Percentiles rank a stretch among this genome's conserved stretches.
These are phyloP conservation scores for Platycnemis pennipes DNA, from an alignment of 2,888 invertebrate species.

Conservation along the genomic window DNA sequence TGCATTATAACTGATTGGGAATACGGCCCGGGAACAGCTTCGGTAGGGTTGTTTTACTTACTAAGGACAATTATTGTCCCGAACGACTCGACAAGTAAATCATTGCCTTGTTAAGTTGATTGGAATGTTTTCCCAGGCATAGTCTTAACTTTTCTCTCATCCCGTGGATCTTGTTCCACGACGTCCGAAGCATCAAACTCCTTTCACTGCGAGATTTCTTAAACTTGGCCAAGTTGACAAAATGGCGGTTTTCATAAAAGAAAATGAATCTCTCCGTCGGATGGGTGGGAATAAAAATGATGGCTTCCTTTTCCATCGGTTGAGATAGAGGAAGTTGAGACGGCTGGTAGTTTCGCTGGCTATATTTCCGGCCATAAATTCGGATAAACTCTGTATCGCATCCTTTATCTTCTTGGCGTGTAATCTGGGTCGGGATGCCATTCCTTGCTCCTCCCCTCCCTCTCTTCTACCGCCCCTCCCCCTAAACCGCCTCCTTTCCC, in stretches of 20 bases:
- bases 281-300: conserved; percentile 44
- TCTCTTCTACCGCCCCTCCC: not conserved
- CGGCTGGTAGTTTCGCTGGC: conserved; percentile 33
- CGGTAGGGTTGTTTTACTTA: too few species aligned
- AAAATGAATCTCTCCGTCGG: not conserved
- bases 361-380: conserved; percentile 59
- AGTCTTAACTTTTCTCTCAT: not conserved
- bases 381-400: conserved; percentile 58
- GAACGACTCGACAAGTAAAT: not conserved
- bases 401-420: conserved; percentile 49
- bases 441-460: not conserved
- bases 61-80: not conserved
- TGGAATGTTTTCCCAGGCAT: not conserved
- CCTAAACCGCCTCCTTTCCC: not conserved
- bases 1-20: too few species aligned
- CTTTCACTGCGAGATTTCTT: conserved; percentile 19
- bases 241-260: conserved; percentile 64
- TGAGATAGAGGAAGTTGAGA: not conserved
- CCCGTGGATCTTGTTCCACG: not conserved
- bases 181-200: conserved; percentile 5
- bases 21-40: too few species aligned
- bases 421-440: conserved; percentile 48
- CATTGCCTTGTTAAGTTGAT: not conserved
- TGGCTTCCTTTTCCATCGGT: conserved; percentile 49
- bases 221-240: conserved; percentile 21